phyloP scores from a whole-genome alignment of 1,140 invertebrate species.

The Drosophila albomicans region DNA sequence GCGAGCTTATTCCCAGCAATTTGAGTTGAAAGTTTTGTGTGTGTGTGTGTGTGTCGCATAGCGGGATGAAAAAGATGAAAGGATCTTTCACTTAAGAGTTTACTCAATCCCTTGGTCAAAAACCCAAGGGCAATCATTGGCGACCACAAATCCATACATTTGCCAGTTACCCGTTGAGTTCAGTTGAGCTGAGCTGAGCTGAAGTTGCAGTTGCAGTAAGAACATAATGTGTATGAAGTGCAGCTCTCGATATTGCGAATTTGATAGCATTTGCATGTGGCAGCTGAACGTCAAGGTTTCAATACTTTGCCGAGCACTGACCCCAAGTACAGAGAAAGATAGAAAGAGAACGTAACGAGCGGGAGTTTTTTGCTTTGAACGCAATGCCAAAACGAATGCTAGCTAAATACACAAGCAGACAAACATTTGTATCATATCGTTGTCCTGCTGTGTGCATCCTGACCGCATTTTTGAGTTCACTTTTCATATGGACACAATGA shows the following conservation, averaged over 20 bases:
- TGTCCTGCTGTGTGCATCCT: constrained; percentile 2
- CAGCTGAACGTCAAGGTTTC: constrained; percentile 15
- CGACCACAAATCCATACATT: constrained; percentile 28
- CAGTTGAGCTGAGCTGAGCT: not conserved
- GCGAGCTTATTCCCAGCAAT: constrained; percentile 5
- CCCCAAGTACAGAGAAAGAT: not conserved
- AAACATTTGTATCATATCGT: constrained; percentile 17
- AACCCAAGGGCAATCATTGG: constrained; percentile 23
- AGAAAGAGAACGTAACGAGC: not conserved
- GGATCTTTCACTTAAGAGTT: constrained; percentile 16
- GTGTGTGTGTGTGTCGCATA: not conserved
- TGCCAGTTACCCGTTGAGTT: not conserved
- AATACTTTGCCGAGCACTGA: constrained; percentile 11
- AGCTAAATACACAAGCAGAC: not conserved
- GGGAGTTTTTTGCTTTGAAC: not conserved
- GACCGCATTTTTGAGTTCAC: constrained; percentile 27
- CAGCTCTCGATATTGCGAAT: constrained; percentile 23
- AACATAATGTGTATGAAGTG: constrained; percentile 16
- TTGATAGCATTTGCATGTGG: constrained; percentile 32
- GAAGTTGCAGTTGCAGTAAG: not conserved
- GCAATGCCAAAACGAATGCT: constrained; percentile 13
- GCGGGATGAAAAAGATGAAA: not conserved
- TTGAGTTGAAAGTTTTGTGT: not conserved
- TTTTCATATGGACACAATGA: not conserved
- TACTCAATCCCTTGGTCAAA: constrained; percentile 9